Evolutionary conservation across 2,113 vertebrate genomes (phyloP), one percentile per base, ranked within the genome.

Genomic region (Fregetta grallaria): DNA sequence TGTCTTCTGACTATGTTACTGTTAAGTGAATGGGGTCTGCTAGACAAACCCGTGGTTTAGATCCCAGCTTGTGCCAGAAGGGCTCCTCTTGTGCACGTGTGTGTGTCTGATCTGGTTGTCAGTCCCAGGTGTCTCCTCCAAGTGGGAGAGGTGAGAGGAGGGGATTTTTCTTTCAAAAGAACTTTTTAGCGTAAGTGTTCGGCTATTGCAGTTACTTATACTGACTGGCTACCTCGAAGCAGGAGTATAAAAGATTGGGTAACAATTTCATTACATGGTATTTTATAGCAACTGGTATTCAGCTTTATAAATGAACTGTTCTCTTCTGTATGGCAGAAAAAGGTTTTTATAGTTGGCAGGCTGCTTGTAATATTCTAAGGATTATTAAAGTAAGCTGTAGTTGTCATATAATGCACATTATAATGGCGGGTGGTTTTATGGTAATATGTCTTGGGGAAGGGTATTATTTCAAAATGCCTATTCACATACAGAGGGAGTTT

Each of bases 301-400:
- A 93, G 80, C 74, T 97, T 85, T 85, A 63, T 87, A 88, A 95
- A 94, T 86, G 80, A 91, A 38, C 91, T 91, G 52, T 66, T 95
- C 77, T 91, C 76, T 70, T 53, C 83, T 79, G 26, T 36, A 20
- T 62, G 71, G 77, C 81, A 86, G 67, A 47, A 86, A 56, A 92
- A 62, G 70, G 83, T 25, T 92, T 91, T 94, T 93, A 76, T 30
- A 89, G 88, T 94, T 96, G 86, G 91, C 93, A 97, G 76, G 52
- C 87, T 95, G 81, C 91, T 92, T 1, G 3, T 91, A 94, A 91
- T 81, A 40, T 44, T 84, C 53, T 30, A 7, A 79, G 70, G 62
- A 68, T 97, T 94, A 94, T 94, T 95, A 47, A 95, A 94, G 80
- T 85, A 78, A 92, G 91, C 83, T 79, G 62, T 68, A 87, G 89